These are phyloP conservation scores for Mesitornis unicolor DNA, from an alignment of 2,113 vertebrate genomes.

Conservation along the genomic window DNA sequence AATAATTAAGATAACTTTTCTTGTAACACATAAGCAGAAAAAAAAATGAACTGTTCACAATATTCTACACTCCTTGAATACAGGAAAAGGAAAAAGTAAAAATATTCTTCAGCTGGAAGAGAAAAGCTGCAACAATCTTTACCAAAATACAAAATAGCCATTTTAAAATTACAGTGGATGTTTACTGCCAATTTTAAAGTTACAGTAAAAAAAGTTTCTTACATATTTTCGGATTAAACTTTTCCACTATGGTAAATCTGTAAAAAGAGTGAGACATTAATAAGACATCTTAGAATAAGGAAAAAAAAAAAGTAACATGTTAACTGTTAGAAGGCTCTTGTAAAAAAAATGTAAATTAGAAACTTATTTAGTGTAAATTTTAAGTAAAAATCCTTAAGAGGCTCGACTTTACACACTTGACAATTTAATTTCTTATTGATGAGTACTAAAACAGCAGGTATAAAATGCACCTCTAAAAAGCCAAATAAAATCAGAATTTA, in stretches of 20 bases:
- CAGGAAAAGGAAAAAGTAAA: not conserved
- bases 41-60: fast-evolving
- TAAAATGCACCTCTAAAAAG: not conserved
- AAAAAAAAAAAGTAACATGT: not conserved
- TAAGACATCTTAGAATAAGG: not conserved
- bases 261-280: not conserved
- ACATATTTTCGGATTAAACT: not conserved
- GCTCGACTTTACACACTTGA: not conserved
- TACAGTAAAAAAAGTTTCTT: not conserved
- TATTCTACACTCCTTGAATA: not conserved
- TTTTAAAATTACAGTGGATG: not conserved
- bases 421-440: not conserved
- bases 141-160: not conserved
- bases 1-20: not conserved
- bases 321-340: not conserved
- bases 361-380: not conserved
- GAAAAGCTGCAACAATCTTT: not conserved
- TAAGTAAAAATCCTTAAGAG: not conserved
- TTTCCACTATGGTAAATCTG: not conserved
- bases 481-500: not conserved
- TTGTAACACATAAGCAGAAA: not conserved
- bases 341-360: not conserved
- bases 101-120: not conserved
- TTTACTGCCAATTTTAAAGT: not conserved
- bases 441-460: not conserved